Percentiles rank a stretch among this genome's conserved stretches.
phyloP scores from a whole-genome alignment of 1,140 invertebrate species.

The Drosophila sp. region DNA sequence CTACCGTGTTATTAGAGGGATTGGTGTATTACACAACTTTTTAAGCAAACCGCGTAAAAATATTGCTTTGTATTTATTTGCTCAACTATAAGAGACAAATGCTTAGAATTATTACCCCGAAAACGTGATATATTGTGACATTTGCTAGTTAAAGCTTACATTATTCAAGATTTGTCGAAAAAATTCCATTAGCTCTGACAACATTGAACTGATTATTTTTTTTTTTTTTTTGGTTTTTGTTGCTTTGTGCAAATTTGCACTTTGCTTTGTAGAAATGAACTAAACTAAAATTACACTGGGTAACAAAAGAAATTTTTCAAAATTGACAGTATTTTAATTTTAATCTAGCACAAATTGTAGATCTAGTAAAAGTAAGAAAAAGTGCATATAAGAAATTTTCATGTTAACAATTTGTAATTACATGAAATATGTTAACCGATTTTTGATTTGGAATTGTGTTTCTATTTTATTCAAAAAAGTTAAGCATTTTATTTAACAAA shows the following conservation, averaged over 20 bases:
- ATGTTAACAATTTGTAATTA: no score
- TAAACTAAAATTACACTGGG: background rate
- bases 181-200: background rate
- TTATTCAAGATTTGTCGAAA: background rate
- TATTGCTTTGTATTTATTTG: constrained; percentile 8
- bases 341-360: no score
- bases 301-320: no score
- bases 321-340: no score
- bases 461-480: no score
- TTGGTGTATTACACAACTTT: background rate
- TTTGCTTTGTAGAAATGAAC: background rate
- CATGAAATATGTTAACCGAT: no score
- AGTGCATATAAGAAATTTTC: no score
- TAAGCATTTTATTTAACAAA: no score
- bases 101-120: background rate
- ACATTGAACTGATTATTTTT: background rate
- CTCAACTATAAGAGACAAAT: constrained; percentile 8
- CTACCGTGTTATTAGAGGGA: no score
- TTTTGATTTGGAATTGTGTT: no score
- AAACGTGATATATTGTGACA: background rate
- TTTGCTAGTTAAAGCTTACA: background rate
- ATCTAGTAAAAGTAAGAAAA: no score
- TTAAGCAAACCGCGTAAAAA: background rate
- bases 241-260: background rate
- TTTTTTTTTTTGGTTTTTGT: no score